These are phyloP conservation scores for Nomada goodeniana DNA, from an alignment of 2,888 invertebrate genomes.

Conservation along the genomic window DNA sequence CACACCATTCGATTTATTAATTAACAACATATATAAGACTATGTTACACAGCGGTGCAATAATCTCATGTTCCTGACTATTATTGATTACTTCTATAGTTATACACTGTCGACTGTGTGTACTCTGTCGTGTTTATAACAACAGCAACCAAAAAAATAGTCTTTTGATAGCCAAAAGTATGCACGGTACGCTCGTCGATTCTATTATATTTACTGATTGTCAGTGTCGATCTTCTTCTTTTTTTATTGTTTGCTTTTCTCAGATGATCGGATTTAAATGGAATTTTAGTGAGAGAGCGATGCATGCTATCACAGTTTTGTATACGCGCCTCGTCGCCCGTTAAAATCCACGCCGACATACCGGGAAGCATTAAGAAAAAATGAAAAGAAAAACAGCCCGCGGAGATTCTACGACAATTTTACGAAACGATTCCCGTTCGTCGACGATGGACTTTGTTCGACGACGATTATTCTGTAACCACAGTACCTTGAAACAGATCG, in stretches of 20 bases:
- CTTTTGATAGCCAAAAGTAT: not conserved
- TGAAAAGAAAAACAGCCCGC: not conserved
- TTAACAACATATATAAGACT: not conserved
- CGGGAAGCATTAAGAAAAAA: not conserved
- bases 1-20: not conserved
- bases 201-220: slow-evolving; percentile 2
- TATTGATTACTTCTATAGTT: slow-evolving; percentile 2
- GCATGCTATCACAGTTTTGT: slow-evolving; percentile 43
- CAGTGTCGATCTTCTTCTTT: not conserved
- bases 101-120: not conserved
- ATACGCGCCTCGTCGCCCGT: slow-evolving; percentile 19
- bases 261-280: slow-evolving; percentile 22
- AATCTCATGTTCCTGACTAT: slow-evolving; percentile 24
- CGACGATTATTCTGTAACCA: slow-evolving; percentile 36
- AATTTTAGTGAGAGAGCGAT: slow-evolving; percentile 1
- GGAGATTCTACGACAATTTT: not conserved
- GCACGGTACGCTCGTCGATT: slow-evolving; percentile 45
- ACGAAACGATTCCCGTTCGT: not conserved
- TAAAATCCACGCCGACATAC: not conserved
- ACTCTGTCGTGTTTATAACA: not conserved
- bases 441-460: slow-evolving; percentile 17
- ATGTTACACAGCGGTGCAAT: slow-evolving; percentile 4
- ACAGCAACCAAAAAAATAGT: not conserved
- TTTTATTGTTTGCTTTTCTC: not conserved
- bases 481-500: slow-evolving; percentile 65